Evolutionary conservation across 2,797 vertebrate genomes (phyloP), one percentile per base, ranked within the genome.

Genomic region (Xiphorhynchus erythropygius): DNA sequence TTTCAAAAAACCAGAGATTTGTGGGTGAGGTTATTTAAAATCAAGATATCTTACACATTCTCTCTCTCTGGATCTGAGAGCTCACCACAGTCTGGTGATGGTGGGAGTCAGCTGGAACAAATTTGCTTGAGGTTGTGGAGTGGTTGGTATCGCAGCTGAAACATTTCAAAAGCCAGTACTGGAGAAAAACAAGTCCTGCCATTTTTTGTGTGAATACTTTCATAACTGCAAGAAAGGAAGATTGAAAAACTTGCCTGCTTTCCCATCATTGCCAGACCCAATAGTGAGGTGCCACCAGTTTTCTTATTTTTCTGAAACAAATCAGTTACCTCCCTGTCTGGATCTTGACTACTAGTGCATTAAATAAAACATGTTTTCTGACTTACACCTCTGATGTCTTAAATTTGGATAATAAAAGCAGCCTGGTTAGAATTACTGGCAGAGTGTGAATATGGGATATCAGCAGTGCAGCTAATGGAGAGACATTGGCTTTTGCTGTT

Each of bases 371-470:
- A 19, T 4, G 2, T 49, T 59, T 87, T 71, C 71, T 69, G 49
- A 49, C 17, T 59, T 62, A 10, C 1, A 24, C 18, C 9, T 76
- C 18, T 47, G 44, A 17, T 25, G 32, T 60, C 14, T 70, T 49
- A 62, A 84, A 77, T 55, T 49, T 59, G 52, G 47, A 13, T 10
- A 65, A 13, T 33, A 14, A 15, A 83, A 77, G 23, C 49, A 53
- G 12, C 23, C 23, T 53, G 68, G 50, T 49, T 25, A 53, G 57
- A 68, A 41, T 32, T 52, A 21, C 37, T 52, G 37, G 27, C 32
- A 39, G 41, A 53, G 30, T 0, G 0, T 18, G 52, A 7, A 30
- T n/a, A 1, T 24, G 32, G 19, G 19, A 10, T 65, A 44, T 7
- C 14, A 52, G 5, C 11, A 59, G 52, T 33, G 25, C 35, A 70